Percentiles rank a stretch among this genome's conserved stretches.
These are phyloP conservation scores for Origma solitaria DNA, from an alignment of 2,113 vertebrate genomes.

Conservation along the genomic window DNA sequence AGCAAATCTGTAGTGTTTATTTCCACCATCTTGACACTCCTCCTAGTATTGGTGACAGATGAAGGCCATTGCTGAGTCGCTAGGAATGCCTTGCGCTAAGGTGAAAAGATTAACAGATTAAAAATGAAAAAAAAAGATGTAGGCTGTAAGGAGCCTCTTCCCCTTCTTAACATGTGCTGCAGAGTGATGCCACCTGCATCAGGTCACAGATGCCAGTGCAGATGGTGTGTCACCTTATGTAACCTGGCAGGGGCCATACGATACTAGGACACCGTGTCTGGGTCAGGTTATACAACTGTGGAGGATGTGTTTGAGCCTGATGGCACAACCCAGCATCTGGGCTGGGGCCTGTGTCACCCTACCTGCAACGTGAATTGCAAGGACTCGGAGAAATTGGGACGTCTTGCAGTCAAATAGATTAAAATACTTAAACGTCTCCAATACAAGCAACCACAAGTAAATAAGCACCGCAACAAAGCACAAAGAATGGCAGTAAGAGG, in stretches of 20 bases:
- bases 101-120: neutral
- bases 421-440: neutral
- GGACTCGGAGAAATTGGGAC: neutral
- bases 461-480: neutral
- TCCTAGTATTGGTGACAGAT: neutral
- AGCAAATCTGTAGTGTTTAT: neutral
- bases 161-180: neutral
- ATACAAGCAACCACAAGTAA: neutral
- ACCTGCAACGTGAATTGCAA: fast-evolving
- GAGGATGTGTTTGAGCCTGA: neutral
- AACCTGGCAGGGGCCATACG: neutral
- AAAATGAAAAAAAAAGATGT: neutral
- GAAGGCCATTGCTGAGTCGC: neutral
- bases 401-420: neutral
- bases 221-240: neutral
- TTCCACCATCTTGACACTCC: neutral
- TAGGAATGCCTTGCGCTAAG: neutral
- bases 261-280: neutral
- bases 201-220: neutral
- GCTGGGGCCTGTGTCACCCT: no score
- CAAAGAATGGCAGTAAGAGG: neutral
- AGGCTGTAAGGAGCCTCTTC: neutral
- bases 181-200: neutral
- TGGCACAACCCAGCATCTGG: neutral
- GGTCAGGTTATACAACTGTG: neutral